These are phyloP conservation scores for Sympetrum striolatum DNA, from an alignment of 2,888 invertebrate species.

Conservation along the genomic window DNA sequence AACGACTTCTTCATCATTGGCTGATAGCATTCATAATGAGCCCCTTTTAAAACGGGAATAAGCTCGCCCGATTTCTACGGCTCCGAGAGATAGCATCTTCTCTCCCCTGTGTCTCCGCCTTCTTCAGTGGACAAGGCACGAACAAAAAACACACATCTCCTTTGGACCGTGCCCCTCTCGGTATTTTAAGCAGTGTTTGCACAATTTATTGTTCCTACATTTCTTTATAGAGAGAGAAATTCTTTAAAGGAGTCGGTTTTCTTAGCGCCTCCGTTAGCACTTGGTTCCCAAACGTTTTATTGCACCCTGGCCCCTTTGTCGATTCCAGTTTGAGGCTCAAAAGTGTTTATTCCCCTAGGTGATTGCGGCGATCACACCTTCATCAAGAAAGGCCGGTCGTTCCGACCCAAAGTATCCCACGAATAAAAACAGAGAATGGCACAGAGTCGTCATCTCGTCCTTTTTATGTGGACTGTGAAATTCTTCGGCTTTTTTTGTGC, in stretches of 20 bases:
- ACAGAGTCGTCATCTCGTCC: conserved; percentile 15
- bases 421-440: background rate
- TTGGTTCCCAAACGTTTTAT: conserved; percentile 3
- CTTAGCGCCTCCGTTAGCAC: conserved; percentile 10
- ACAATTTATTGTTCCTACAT: conserved; percentile 23
- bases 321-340: background rate
- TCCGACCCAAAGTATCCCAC: conserved; percentile 2
- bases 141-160: background rate
- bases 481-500: background rate
- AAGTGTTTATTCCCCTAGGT: conserved; percentile 20
- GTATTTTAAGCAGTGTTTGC: conserved; percentile 18
- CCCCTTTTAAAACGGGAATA: background rate
- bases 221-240: conserved; percentile 1
- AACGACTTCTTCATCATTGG: background rate
- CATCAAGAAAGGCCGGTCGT: conserved; percentile 19
- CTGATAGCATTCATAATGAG: background rate
- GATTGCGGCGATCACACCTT: conserved; percentile 40
- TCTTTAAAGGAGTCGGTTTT: background rate
- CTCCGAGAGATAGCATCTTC: background rate
- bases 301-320: background rate
- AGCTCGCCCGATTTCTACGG: background rate
- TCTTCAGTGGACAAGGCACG: background rate
- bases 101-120: background rate
- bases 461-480: conserved; percentile 34
- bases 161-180: background rate